Evolutionary conservation across 2,888 invertebrate genomes (phyloP), one percentile per base, ranked within the genome.

Genomic region (Eumerus sabulonum): DNA sequence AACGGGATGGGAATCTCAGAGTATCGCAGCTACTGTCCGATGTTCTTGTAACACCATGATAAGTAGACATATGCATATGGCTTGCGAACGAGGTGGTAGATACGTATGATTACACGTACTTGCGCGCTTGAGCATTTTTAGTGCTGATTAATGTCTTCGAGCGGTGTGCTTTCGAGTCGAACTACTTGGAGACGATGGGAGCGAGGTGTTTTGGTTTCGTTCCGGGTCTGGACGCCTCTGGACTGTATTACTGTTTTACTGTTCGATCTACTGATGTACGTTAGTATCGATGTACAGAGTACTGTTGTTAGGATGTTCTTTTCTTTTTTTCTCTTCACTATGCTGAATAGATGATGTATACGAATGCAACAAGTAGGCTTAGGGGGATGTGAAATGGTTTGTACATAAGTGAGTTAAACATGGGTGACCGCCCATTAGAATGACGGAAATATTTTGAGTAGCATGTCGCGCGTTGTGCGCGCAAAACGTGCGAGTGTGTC

Each of bases 341-440:
- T 56, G 66, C 51, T 27, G 56, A 27, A 54, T 57, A 53, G 60
- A 79, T 79, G 79, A 79, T 79, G 64, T 79, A 79, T 74, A 73
- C 77, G 73, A 79, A 63, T 64, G 47, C n/a, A 40, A n/a, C 40
- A 40, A 60, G 68, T 73, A 40, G 11, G 68, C 74, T 79, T 74
- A 68, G 73, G 68, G 74, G 73, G 74, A 79, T 74, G 73, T 79
- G 60, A 68, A 73, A 79, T 51, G 63, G 54, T 47, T 36, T 54
- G 59, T 51, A 36, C 36, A 76, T 72, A 62, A 40, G 66, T 72
- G 72, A 77, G 72, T 73, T 57, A 73, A 79, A 79, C 79, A 79
- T 70, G 79, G 79, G 74, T 79, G 79, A 79, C 79, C 79, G 79
- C 79, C 79, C 79, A 79, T 79, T 74, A 79, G 79, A 74, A 79